Conservation (phyloP, 2,888 invertebrate species). For the Sarcophaga caerulescens region DNA sequence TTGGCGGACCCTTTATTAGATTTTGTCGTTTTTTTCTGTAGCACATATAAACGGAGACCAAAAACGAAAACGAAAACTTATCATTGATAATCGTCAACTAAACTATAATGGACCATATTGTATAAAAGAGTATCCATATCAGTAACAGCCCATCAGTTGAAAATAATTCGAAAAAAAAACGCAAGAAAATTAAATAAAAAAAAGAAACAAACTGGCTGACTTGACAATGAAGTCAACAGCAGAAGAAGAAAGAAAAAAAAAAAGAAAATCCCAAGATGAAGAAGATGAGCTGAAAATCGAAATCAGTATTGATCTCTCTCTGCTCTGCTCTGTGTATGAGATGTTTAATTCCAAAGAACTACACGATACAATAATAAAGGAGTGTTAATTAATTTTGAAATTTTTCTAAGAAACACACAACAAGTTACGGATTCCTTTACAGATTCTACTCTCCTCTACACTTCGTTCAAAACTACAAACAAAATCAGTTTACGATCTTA, state of each 20-base stretch:
- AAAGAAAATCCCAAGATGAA: neutral
- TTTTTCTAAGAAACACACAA: constrained; percentile 58
- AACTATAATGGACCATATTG: constrained; percentile 56
- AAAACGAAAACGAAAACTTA: constrained; percentile 33
- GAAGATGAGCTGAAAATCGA: neutral
- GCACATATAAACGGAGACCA: neutral
- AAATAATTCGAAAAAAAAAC: constrained; percentile 1
- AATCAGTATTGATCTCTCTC: constrained; percentile 52
- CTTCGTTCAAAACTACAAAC: constrained; percentile 5
- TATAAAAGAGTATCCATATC: constrained; percentile 45
- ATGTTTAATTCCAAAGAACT: constrained; percentile 60
- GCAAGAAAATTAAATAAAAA: constrained; percentile 1
- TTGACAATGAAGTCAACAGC: constrained; percentile 20
- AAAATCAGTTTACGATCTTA: constrained; percentile 63
- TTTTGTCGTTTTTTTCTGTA: neutral
- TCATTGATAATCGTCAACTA: constrained; percentile 59
- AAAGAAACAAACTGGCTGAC: constrained; percentile 4
- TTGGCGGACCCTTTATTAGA: no score
- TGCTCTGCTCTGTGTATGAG: neutral
- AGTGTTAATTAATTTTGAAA: constrained; percentile 66
- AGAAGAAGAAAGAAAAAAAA: constrained; percentile 7
- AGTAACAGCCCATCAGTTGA: constrained; percentile 51
- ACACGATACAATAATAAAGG: constrained; percentile 61
- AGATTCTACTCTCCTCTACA: constrained; percentile 13
- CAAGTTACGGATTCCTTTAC: constrained; percentile 49